Conservation (phyloP, 2,113 vertebrate genomes). For the Varanus komodoensis region DNA sequence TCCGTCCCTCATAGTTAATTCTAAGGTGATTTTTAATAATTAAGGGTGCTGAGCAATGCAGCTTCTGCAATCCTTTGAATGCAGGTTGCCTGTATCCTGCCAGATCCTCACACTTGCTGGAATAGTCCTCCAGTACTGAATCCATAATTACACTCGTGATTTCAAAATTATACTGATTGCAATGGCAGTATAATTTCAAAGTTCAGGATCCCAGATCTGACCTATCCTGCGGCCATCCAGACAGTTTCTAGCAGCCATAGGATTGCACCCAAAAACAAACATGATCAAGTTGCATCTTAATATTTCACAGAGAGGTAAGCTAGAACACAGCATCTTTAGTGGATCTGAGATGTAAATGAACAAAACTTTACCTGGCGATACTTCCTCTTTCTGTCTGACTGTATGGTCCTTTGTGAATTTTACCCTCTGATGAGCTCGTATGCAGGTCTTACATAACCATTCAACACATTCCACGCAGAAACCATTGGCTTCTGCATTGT, state of each 20-base stretch:
- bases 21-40: neutral
- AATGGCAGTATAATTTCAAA: no score
- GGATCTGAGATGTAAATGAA: neutral
- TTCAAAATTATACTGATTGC: no score
- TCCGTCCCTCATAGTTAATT: neutral
- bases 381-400: slow-evolving; percentile 95
- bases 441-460: slow-evolving; percentile 95
- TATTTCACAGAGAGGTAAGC: neutral
- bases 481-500: slow-evolving; percentile 95
- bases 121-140: no score
- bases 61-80: no score
- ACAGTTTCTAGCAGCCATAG: no score
- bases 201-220: no score
- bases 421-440: slow-evolving; percentile 96
- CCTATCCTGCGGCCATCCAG: no score
- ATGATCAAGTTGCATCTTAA: neutral
- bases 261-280: neutral
- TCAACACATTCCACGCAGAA: slow-evolving; percentile 98
- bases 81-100: no score
- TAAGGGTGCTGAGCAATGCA: no score
- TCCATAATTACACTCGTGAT: no score
- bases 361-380: slow-evolving; percentile 88
- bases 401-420: slow-evolving; percentile 98
- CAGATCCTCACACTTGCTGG: no score
- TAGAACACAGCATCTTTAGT: neutral